These are phyloP conservation scores for Scaptomyza montana DNA, from an alignment of 1,140 invertebrate genomes.

Conservation along the genomic window DNA sequence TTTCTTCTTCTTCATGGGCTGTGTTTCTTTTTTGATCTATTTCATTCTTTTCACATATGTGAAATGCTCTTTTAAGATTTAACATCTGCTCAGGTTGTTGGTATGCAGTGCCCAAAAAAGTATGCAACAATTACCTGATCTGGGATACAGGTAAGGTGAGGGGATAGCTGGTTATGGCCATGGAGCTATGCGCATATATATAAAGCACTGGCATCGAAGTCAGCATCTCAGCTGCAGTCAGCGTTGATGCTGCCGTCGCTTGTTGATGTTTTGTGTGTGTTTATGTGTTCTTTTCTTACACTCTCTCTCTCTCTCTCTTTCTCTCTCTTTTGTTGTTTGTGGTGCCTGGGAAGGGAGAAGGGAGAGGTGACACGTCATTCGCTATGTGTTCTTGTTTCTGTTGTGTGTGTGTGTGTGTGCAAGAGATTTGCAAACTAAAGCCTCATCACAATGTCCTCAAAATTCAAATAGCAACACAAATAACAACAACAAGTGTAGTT, in stretches of 20 bases:
- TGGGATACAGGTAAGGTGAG: not conserved
- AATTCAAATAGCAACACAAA: slow-evolving; percentile 73
- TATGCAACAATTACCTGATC: too few species aligned
- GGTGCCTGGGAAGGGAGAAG: not conserved
- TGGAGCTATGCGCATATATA: slow-evolving; percentile 49
- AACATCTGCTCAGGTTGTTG: too few species aligned
- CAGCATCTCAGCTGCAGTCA: slow-evolving; percentile 19
- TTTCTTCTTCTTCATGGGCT: too few species aligned
- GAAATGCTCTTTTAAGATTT: not conserved
- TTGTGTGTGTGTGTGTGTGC: slow-evolving; percentile 51
- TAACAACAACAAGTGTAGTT: slow-evolving; percentile 62
- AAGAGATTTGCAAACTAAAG: slow-evolving; percentile 82
- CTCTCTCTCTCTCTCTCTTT: not conserved
- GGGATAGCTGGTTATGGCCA: slow-evolving; percentile 42
- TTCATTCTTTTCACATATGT: not conserved
- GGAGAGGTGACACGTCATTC: slow-evolving; percentile 31
- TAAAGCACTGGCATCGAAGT: slow-evolving; percentile 35
- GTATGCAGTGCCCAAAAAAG: too few species aligned
- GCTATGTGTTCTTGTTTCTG: slow-evolving; percentile 25
- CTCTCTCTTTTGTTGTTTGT: slow-evolving; percentile 10
- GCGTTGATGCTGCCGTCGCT: slow-evolving; percentile 37
- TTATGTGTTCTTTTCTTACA: slow-evolving; percentile 40
- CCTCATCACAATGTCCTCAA: slow-evolving; percentile 82
- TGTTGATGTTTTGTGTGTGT: slow-evolving; percentile 46
- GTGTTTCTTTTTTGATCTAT: not conserved